Evolutionary conservation across 2,113 vertebrate genomes (phyloP).

Genomic region (Nothobranchius furzeri): DNA sequence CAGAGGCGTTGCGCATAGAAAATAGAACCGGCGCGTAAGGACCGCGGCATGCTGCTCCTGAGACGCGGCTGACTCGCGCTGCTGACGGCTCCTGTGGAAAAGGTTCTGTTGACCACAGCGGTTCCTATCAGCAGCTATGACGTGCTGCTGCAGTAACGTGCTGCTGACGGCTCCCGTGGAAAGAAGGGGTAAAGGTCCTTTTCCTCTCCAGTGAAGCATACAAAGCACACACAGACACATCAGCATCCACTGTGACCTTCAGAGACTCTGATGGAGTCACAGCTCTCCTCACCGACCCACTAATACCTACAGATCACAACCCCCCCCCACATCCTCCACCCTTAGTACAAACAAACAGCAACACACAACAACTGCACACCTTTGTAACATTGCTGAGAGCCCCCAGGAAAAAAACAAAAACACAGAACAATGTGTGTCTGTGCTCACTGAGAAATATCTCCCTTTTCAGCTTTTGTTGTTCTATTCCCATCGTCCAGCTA

Average conservation of each 20-base stretch:
- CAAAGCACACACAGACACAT: constrained; percentile 41
- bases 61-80: too few species aligned
- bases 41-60: too few species aligned
- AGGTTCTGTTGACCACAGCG: too few species aligned
- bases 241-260: constrained; percentile 63
- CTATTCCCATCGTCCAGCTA: constrained; percentile 44
- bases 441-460: constrained; percentile 7
- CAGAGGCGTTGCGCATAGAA: too few species aligned
- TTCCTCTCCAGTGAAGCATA: constrained; percentile 19
- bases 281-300: constrained; percentile 49
- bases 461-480: constrained; percentile 8
- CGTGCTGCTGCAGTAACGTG: too few species aligned
- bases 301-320: constrained; percentile 67
- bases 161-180: too few species aligned
- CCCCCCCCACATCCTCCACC: constrained; percentile 23
- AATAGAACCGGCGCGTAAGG: too few species aligned
- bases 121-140: too few species aligned
- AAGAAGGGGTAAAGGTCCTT: too few species aligned
- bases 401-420: constrained; percentile 35
- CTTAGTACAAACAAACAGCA: constrained; percentile 44
- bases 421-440: constrained; percentile 2
- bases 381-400: constrained; percentile 41
- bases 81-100: too few species aligned
- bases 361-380: constrained; percentile 51
- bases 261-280: constrained; percentile 47